Evolutionary conservation across 2,888 invertebrate species (phyloP).

Genomic region (Caenorhabditis sinica): DNA sequence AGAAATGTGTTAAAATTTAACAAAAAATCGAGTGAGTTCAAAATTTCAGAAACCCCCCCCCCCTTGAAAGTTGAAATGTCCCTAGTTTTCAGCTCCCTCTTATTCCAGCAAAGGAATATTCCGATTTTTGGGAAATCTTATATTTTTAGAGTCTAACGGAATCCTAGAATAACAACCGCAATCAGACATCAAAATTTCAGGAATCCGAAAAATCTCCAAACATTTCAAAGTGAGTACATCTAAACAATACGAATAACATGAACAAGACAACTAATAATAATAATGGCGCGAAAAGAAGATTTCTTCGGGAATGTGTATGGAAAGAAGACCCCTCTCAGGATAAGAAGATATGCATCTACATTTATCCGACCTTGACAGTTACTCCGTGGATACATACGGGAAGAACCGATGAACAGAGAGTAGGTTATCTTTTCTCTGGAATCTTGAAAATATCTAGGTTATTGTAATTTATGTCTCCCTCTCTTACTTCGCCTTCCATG

Average conservation of each 20-base stretch:
- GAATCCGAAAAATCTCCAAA: too few relatives aligned
- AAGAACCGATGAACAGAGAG: background rate
- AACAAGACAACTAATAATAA: conserved; percentile 7
- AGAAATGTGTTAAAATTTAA: too few relatives aligned
- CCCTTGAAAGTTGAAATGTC: too few relatives aligned
- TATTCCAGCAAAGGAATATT: too few relatives aligned
- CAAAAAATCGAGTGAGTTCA: too few relatives aligned
- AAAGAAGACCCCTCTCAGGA: conserved; percentile 10
- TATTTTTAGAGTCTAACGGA: too few relatives aligned
- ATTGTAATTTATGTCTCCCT: conserved; percentile 29
- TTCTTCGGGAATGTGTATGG: background rate
- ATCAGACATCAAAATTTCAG: too few relatives aligned
- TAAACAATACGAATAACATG: background rate
- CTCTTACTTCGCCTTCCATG: background rate
- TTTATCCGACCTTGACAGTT: conserved; percentile 50
- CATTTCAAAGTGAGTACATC: background rate
- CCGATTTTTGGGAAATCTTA: too few relatives aligned
- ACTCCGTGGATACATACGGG: conserved; percentile 6
- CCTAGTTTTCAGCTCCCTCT: too few relatives aligned
- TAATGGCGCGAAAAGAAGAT: conserved; percentile 23
- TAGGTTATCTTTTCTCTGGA: conserved; percentile 49
- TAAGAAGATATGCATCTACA: conserved; percentile 52
- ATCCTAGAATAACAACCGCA: too few relatives aligned
- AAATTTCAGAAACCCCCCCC: too few relatives aligned
- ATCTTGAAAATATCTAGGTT: conserved; percentile 58